Conservation (phyloP, 2,888 invertebrate genomes). For the Drosophila sordidula region DNA sequence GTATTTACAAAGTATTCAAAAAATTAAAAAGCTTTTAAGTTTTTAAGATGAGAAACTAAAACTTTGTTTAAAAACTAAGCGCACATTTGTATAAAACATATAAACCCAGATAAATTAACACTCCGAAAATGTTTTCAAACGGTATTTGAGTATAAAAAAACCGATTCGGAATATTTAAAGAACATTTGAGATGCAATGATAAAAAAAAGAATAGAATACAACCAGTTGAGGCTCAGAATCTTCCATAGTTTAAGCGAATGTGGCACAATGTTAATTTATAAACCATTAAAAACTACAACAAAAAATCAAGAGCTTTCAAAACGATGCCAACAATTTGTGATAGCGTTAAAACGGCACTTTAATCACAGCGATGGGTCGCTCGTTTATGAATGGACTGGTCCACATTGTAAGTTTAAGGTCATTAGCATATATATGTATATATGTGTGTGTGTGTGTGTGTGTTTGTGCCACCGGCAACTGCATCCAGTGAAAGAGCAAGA, state of each 20-base stretch:
- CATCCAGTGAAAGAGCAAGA: conserved; percentile 18
- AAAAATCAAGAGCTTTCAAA: conserved; percentile 6
- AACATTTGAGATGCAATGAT: conserved; percentile 8
- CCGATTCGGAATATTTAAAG: conserved; percentile 1
- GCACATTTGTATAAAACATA: not conserved
- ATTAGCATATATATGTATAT: conserved; percentile 38
- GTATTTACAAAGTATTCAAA: no score
- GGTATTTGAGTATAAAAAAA: not conserved
- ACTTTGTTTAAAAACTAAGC: no score
- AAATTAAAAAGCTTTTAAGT: no score
- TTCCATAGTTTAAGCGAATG: conserved; percentile 27
- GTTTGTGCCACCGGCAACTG: conserved; percentile 23
- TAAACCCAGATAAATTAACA: not conserved
- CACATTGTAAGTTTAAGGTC: conserved; percentile 55
- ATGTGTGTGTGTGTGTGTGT: conserved; percentile 6
- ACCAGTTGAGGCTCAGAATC: conserved; percentile 5
- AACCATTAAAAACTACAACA: conserved; percentile 18
- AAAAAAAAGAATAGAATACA: conserved; percentile 4
- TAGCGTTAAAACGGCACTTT: conserved; percentile 68
- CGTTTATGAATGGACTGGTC: conserved; percentile 46
- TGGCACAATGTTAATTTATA: conserved; percentile 51
- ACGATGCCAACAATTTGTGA: conserved; percentile 51
- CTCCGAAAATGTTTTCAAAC: conserved; percentile 2
- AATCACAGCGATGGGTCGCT: conserved; percentile 53
- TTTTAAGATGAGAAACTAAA: no score